Evolutionary conservation across 2,797 vertebrate species (phyloP).

Genomic region (Oceanodroma leucorhoa): DNA sequence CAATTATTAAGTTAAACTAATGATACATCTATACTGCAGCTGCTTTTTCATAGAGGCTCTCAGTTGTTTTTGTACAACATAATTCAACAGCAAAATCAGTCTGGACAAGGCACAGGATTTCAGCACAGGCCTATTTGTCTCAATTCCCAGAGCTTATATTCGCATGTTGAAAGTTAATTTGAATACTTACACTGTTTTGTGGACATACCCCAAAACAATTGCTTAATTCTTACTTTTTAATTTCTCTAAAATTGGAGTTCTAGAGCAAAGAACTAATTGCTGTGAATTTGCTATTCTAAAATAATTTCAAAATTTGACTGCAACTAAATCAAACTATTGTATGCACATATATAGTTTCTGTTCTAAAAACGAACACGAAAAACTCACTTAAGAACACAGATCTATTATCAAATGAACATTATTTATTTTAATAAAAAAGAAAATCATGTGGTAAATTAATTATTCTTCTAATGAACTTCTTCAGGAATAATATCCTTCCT

Average conservation of each 20-base stretch:
- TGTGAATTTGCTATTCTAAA: not conserved
- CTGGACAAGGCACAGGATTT: not conserved
- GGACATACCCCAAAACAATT: not conserved
- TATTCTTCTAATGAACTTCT: not conserved
- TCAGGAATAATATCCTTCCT: not conserved
- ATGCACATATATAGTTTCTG: fast-evolving
- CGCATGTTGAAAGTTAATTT: not conserved
- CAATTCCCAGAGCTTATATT: not conserved
- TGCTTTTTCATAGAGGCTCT: not conserved
- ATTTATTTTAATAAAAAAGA: not conserved
- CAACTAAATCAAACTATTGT: not conserved
- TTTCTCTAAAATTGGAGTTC: not conserved
- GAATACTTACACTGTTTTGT: not conserved
- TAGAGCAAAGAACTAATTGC: not conserved
- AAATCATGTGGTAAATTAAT: not conserved
- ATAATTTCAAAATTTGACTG: not conserved
- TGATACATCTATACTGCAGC: fast-evolving
- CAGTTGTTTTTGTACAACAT: not conserved
- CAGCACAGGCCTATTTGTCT: not conserved
- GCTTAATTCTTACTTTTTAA: not conserved
- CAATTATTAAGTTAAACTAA: not conserved
- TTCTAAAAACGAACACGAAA: not conserved
- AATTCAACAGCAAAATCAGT: not conserved
- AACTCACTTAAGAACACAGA: not conserved
- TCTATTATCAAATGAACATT: not conserved